Evolutionary conservation across 2,113 vertebrate species (phyloP), one percentile per base, ranked within the genome.

Genomic region (Cyanocitta stelleri): DNA sequence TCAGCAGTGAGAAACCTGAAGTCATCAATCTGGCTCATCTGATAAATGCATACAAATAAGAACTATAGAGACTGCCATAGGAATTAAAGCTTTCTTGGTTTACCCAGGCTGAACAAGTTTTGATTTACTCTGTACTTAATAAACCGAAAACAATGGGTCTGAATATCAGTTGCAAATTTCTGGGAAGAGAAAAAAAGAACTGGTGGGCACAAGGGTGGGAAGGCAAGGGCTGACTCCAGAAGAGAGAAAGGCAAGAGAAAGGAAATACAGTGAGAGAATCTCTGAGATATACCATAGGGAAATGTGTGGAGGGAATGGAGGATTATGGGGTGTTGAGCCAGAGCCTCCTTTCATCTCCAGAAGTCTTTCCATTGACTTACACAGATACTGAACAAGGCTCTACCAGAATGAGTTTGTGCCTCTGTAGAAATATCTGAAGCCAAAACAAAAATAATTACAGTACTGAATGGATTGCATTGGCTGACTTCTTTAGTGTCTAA

Each of bases 391-490:
- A 90, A 67, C 11, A 32, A 95, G 85, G 23, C 62, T 29, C 16
- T 68, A 49, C 39, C 24, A 75, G 55, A 69, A 80, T 63, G 71
- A 69, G 59, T 73, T 83, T 89, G 44, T 89, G 90, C 87, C 95
- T 97, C 90, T 73, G 69, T 87, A 92, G 52, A 72, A 96, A 91
- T 91, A 86, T 96, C 95, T 92, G 94, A 97, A 98, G 92, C 96
- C 93, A 98, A 98, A 98, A 95, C 93, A 97, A 96, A 98, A 97
- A 97, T 97, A 97, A 98, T 98, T 97, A 97, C 92, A 97, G 96
- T 39, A 89, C 62, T 97, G 96, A 96, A 96, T 92, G 93, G 90
- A 95, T 96, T 97, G 81, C 95, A 92, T 83, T 96, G 95, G 97
- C 84, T 97, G 97, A 94, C 82, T 96, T 80, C 77, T 89, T 97